These are phyloP conservation scores for Rhinella marina DNA, from an alignment of 2,797 vertebrate species.

Conservation along the genomic window DNA sequence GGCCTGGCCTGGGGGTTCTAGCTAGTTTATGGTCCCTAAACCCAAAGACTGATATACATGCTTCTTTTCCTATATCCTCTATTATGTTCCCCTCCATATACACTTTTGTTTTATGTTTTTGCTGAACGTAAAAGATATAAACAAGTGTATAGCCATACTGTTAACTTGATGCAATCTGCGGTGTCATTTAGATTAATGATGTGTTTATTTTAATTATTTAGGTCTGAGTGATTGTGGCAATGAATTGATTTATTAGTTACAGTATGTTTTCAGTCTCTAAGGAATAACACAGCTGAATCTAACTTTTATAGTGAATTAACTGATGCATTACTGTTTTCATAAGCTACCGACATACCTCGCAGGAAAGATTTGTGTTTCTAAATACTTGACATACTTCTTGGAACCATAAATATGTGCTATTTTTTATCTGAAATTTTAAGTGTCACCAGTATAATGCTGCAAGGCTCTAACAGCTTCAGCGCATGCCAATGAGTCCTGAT, in stretches of 20 bases:
- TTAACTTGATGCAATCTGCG: constrained; percentile 25
- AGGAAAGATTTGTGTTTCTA: constrained; percentile 38
- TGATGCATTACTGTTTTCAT: constrained; percentile 48
- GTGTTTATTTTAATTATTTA: constrained; percentile 54
- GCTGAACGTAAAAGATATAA: neutral
- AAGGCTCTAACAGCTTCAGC: no score
- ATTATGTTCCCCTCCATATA: neutral
- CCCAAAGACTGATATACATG: neutral
- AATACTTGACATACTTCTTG: constrained; percentile 19
- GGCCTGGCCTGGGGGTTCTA: neutral
- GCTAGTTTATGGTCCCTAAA: neutral
- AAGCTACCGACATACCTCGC: constrained; percentile 49
- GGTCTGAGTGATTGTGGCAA: constrained; percentile 38
- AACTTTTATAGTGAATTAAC: constrained; percentile 46
- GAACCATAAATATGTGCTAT: constrained; percentile 31
- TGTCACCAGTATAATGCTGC: neutral
- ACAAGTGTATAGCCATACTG: constrained; percentile 15
- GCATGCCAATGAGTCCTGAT: no score
- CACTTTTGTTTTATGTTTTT: neutral
- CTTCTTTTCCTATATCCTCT: neutral
- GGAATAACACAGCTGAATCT: constrained; percentile 47
- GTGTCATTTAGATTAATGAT: constrained; percentile 56
- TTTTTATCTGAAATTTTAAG: constrained; percentile 1
- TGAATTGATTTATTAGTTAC: constrained; percentile 35
- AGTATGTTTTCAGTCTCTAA: constrained; percentile 41